phyloP scores from a whole-genome alignment of 2,113 vertebrate species.

The Elephantulus edwardii region DNA sequence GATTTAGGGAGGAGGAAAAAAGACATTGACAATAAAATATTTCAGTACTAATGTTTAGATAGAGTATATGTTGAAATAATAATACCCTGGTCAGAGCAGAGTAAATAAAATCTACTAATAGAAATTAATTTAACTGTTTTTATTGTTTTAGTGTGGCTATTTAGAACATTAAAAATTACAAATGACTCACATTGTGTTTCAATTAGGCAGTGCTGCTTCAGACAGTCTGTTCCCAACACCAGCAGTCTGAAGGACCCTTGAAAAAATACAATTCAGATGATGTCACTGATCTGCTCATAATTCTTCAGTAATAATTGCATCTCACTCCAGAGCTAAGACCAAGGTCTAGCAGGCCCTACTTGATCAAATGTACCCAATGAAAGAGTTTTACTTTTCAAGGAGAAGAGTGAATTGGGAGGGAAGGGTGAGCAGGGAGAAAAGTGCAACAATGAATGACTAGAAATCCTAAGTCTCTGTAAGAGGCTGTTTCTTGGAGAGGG shows the following conservation, averaged over 20 bases:
- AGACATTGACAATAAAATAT: background rate
- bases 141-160: background rate
- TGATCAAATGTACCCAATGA: background rate
- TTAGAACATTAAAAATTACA: background rate
- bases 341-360: background rate
- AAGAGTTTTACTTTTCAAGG: no score
- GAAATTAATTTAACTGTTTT: background rate
- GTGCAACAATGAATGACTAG: no score
- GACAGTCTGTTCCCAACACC: background rate
- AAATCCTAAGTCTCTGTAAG: no score
- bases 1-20: no score
- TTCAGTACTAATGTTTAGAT: background rate
- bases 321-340: background rate
- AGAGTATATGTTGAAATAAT: background rate
- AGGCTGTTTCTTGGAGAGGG: no score
- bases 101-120: conserved; percentile 23
- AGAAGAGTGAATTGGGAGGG: no score
- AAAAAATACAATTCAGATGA: background rate
- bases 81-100: background rate
- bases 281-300: background rate
- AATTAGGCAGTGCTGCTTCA: background rate
- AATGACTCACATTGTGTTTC: background rate
- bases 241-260: background rate
- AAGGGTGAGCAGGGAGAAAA: no score
- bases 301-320: background rate